phyloP scores from a whole-genome alignment of 1,140 invertebrate species.

The Nephotettix cincticeps region DNA sequence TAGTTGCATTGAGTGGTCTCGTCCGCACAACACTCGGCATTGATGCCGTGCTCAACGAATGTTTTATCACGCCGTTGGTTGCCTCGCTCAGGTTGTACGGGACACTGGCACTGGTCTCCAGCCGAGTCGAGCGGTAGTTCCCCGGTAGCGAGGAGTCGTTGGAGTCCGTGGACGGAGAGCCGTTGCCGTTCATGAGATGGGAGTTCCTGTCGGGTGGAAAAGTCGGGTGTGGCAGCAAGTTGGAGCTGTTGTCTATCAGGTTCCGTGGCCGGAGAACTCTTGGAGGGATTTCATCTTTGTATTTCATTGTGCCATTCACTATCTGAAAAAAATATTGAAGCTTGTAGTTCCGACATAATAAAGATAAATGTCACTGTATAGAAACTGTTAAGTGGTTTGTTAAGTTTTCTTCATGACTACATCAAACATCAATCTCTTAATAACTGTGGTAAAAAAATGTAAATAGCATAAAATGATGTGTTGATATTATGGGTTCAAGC shows the following conservation, averaged over 20 bases:
- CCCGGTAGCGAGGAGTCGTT: constrained; percentile 47
- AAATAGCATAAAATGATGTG: no score
- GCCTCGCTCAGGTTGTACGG: constrained; percentile 53
- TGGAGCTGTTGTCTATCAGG: constrained; percentile 1
- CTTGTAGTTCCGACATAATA: no score
- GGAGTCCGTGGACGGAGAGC: constrained; percentile 51
- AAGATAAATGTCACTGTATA: no score
- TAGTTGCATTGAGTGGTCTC: background rate
- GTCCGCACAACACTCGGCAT: constrained; percentile 40
- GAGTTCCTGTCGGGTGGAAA: background rate
- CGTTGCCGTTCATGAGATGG: constrained; percentile 13
- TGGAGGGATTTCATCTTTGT: background rate
- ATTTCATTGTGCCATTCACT: background rate
- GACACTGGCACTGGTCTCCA: constrained; percentile 59
- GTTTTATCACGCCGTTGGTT: constrained; percentile 19
- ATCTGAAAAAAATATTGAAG: no score
- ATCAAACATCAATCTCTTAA: no score
- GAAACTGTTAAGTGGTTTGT: no score
- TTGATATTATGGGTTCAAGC: no score
- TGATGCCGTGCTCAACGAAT: constrained; percentile 62
- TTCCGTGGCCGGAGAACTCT: background rate
- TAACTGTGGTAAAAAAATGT: no score
- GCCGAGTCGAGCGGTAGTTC: constrained; percentile 46
- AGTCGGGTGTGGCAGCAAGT: background rate
- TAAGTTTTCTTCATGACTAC: no score